These are phyloP conservation scores for Spea multiplicata DNA, from an alignment of 2,113 vertebrate genomes.

Conservation along the genomic window DNA sequence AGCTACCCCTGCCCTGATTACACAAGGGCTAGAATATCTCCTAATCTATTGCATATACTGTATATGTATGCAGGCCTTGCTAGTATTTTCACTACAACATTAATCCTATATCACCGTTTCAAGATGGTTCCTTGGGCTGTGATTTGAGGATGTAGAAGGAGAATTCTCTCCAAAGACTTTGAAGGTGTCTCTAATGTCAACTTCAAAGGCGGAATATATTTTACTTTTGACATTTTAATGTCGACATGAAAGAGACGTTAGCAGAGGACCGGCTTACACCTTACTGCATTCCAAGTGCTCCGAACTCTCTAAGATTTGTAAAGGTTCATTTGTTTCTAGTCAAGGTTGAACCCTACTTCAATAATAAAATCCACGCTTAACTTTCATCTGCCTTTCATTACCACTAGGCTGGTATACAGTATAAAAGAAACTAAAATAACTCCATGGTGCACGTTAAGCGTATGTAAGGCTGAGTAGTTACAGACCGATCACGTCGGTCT, in stretches of 20 bases:
- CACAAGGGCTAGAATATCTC: too few relatives aligned
- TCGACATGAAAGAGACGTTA: slow-evolving; percentile 19
- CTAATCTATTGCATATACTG: too few relatives aligned
- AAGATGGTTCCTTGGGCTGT: background rate
- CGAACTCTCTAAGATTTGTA: background rate
- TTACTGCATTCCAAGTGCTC: slow-evolving; percentile 12
- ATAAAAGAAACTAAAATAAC: background rate
- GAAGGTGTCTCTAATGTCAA: slow-evolving; percentile 23
- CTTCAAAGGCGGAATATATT: slow-evolving; percentile 23
- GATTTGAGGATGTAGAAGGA: background rate
- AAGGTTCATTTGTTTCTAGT: background rate
- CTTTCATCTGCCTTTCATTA: slow-evolving; percentile 26
- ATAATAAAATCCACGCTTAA: background rate
- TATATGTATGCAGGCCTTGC: background rate
- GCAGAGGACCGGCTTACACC: slow-evolving; percentile 1
- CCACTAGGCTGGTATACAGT: background rate
- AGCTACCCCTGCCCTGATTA: too few relatives aligned
- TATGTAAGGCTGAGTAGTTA: too few relatives aligned
- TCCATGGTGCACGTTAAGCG: too few relatives aligned
- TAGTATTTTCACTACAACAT: background rate
- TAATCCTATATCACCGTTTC: background rate
- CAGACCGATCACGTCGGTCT: too few relatives aligned
- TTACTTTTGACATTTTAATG: slow-evolving; percentile 28
- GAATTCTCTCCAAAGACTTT: background rate
- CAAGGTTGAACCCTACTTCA: background rate